phyloP scores from a whole-genome alignment of 2,888 invertebrate genomes.

The Nebria salina region DNA sequence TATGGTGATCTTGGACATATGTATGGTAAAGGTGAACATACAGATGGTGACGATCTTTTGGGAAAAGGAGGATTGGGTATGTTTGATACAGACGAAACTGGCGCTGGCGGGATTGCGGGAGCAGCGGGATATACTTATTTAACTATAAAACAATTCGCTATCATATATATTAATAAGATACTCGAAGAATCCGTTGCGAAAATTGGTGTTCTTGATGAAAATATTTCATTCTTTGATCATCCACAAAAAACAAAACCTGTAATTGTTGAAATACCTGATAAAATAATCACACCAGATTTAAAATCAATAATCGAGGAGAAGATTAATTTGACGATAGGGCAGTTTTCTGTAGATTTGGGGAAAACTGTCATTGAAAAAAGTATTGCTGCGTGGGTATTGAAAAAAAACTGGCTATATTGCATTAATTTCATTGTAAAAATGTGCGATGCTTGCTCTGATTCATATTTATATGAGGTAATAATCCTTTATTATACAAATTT shows the following conservation, averaged over 20 bases:
- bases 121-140: neutral
- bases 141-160: neutral
- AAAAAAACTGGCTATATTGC: slow-evolving; percentile 54
- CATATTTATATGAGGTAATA: slow-evolving; percentile 54
- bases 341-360: slow-evolving; percentile 52
- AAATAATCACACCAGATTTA: neutral
- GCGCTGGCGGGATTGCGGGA: neutral
- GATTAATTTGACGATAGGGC: slow-evolving; percentile 51
- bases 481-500: neutral
- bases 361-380: slow-evolving; percentile 50
- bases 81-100: neutral
- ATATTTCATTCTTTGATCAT: neutral
- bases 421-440: slow-evolving; percentile 51
- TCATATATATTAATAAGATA: neutral
- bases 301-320: neutral
- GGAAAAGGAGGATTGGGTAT: neutral
- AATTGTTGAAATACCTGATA: too few species aligned
- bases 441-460: slow-evolving; percentile 54
- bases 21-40: too few species aligned
- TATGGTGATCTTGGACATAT: too few species aligned
- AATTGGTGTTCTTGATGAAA: neutral
- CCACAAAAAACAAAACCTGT: neutral
- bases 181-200: neutral
- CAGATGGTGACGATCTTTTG: too few species aligned
- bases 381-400: slow-evolving; percentile 52